Conservation (phyloP, 1,140 invertebrate genomes). For the Hycleus cichorii region DNA sequence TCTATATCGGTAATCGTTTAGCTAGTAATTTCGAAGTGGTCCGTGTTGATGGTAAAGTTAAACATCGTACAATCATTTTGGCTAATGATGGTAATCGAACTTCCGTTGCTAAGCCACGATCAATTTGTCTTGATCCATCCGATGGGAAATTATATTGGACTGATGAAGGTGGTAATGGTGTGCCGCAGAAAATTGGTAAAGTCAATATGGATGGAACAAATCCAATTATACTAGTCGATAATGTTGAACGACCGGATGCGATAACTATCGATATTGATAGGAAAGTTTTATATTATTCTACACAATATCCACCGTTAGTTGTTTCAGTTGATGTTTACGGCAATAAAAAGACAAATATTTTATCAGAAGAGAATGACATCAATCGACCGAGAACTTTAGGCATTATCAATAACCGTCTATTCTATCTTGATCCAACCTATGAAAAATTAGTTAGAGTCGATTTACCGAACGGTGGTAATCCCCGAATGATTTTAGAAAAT, state of each 20-base stretch:
- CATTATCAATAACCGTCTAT: conserved; percentile 75
- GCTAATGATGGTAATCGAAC: conserved; percentile 82
- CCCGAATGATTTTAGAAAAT: conserved; percentile 73
- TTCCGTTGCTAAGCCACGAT: conserved; percentile 81
- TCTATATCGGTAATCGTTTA: conserved; percentile 87
- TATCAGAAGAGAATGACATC: conserved; percentile 63
- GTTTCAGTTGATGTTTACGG: conserved; percentile 72
- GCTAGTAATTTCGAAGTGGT: conserved; percentile 92
- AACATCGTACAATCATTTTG: conserved; percentile 79
- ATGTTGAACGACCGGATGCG: conserved; percentile 66
- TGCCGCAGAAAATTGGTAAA: conserved; percentile 83
- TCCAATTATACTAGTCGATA: conserved; percentile 58
- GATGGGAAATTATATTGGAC: conserved; percentile 92
- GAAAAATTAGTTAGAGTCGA: conserved; percentile 86
- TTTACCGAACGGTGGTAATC: conserved; percentile 72
- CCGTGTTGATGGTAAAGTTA: conserved; percentile 74
- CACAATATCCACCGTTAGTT: conserved; percentile 64
- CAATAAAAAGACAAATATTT: conserved; percentile 57
- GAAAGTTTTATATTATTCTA: conserved; percentile 81
- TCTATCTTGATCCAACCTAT: conserved; percentile 81
- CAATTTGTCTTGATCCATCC: conserved; percentile 82
- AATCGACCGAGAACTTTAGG: conserved; percentile 74
- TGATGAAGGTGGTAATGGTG: conserved; percentile 86
- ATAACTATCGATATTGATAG: conserved; percentile 79
- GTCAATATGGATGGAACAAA: conserved; percentile 92